A percentile compares a stretch with the other conserved stretches of the same genome.
Evolutionary conservation across 2,797 vertebrate genomes (phyloP).

Genomic region (Enteromius trimaculatus): DNA sequence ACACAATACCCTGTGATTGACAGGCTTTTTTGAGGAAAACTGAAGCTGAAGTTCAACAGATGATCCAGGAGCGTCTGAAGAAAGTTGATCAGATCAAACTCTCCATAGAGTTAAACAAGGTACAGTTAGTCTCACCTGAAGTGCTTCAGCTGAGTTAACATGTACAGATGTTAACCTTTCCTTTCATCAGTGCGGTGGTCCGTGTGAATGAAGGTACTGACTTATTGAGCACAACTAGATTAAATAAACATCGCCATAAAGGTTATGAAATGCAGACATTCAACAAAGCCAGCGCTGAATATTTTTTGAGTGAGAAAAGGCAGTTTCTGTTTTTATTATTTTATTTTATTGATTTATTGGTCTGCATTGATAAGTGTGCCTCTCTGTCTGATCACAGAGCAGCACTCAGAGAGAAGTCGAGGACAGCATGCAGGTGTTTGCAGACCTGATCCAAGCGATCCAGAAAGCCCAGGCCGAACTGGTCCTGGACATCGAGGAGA

Average conservation of each 20-base stretch:
- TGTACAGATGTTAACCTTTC: neutral
- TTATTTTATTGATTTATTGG: neutral
- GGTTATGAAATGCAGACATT: neutral
- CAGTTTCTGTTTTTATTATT: neutral
- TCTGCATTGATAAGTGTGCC: neutral
- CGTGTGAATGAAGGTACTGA: neutral
- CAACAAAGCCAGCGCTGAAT: neutral
- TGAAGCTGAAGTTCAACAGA: conserved; percentile 78
- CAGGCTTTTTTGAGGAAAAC: conserved; percentile 78
- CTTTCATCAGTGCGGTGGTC: neutral
- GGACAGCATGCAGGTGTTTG: conserved; percentile 76
- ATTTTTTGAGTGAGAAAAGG: neutral
- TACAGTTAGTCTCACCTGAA: conserved; percentile 59
- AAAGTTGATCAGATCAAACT: conserved; percentile 79
- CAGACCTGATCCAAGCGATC: conserved; percentile 74
- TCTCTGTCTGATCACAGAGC: conserved; percentile 59
- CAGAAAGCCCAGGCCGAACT: conserved; percentile 74
- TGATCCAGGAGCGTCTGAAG: conserved; percentile 78
- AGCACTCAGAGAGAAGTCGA: conserved; percentile 74
- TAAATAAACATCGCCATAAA: too few relatives aligned
- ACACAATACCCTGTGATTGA: neutral
- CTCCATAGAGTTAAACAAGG: conserved; percentile 75
- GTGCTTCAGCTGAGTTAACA: neutral
- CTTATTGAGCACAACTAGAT: too few relatives aligned
- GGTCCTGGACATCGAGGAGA: conserved; percentile 73